These are phyloP conservation scores for Atrina japonica DNA, from an alignment of 2,888 invertebrate genomes.

Conservation along the genomic window DNA sequence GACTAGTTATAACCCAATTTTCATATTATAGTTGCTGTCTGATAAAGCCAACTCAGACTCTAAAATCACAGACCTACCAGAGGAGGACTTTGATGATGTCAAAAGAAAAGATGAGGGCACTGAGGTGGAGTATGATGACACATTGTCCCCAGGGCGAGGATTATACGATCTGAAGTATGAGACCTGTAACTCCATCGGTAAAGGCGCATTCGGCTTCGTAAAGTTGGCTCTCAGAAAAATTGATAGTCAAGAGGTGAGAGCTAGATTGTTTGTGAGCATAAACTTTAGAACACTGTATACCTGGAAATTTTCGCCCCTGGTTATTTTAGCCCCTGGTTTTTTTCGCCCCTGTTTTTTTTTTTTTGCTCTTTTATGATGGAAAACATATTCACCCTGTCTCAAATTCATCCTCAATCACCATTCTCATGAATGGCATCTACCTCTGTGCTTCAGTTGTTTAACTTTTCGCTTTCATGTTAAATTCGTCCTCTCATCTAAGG, in stretches of 20 bases:
- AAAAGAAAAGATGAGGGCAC: not conserved
- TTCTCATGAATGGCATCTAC: too few species aligned
- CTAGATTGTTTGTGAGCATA: too few species aligned
- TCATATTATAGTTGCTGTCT: constrained; percentile 65
- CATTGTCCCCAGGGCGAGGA: constrained; percentile 36
- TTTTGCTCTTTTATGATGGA: too few species aligned
- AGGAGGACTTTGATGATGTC: constrained; percentile 1
- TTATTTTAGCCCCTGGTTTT: too few species aligned
- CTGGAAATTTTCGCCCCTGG: too few species aligned
- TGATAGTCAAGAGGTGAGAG: constrained; percentile 83
- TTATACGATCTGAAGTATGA: constrained; percentile 82
- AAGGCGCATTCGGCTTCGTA: constrained; percentile 88
- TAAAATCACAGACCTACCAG: constrained; percentile 42
- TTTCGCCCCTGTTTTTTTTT: too few species aligned
- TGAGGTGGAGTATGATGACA: constrained; percentile 35
- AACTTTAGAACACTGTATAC: too few species aligned
- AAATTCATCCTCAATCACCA: too few species aligned
- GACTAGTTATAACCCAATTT: too few species aligned
- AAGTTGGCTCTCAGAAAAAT: constrained; percentile 85
- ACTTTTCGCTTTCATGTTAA: too few species aligned
- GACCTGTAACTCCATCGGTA: constrained; percentile 86
- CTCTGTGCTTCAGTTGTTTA: not conserved
- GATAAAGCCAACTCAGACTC: constrained; percentile 62
- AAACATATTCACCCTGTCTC: too few species aligned
- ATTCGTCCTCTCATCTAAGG: too few species aligned